phyloP scores from a whole-genome alignment of 2,797 vertebrate genomes.

The Sphenodon punctatus region DNA sequence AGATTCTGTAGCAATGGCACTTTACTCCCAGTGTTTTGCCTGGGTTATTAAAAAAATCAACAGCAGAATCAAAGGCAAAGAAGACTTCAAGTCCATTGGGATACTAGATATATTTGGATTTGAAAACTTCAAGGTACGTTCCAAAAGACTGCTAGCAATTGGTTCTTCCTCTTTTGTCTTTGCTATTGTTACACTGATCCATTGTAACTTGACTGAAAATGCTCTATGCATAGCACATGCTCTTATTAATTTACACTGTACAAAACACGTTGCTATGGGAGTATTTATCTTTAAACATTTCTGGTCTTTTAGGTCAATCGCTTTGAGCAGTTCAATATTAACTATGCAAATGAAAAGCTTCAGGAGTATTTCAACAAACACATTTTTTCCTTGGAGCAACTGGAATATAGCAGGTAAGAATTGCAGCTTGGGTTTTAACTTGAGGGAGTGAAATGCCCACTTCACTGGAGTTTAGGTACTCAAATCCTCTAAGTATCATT shows the following conservation, averaged over 20 bases:
- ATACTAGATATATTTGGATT: slow-evolving; percentile 99
- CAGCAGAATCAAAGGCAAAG: slow-evolving; percentile 87
- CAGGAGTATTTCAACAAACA: slow-evolving; percentile 99
- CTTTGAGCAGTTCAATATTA: slow-evolving; percentile 99
- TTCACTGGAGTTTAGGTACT: not conserved
- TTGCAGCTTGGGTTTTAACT: not conserved
- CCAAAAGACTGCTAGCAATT: fast-evolving
- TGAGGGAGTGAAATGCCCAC: fast-evolving
- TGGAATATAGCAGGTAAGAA: slow-evolving; percentile 91
- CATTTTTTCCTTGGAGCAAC: slow-evolving; percentile 97
- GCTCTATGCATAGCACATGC: not conserved
- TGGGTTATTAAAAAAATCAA: slow-evolving; percentile 96
- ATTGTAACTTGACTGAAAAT: not conserved
- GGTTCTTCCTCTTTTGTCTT: not conserved
- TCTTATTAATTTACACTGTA: not conserved
- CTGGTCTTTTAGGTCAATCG: slow-evolving; percentile 85
- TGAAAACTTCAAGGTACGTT: slow-evolving; percentile 94
- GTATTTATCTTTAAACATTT: not conserved
- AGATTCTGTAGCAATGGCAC: slow-evolving; percentile 97
- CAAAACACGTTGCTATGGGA: not conserved
- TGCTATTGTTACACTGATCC: not conserved
- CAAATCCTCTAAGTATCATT: not conserved
- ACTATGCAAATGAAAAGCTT: slow-evolving; percentile 99
- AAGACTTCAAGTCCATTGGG: slow-evolving; percentile 93
- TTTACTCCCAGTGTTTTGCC: slow-evolving; percentile 95